A percentile compares a stretch with the other conserved stretches of the same genome.
Conservation (phyloP, 2,113 vertebrate genomes). For the Halichoeres trimaculatus region DNA sequence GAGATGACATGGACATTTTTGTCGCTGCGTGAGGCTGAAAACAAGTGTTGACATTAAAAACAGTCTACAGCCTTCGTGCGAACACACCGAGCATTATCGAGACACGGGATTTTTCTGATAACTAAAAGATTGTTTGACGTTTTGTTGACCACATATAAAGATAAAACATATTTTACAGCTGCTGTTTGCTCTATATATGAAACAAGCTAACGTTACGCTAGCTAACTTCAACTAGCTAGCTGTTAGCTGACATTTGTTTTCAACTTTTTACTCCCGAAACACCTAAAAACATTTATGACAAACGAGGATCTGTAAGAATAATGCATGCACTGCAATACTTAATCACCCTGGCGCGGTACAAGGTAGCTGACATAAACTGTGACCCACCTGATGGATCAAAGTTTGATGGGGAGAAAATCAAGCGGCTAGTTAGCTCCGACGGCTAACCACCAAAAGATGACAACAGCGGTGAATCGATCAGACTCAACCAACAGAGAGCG, state of each 20-base stretch:
- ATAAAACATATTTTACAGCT: background rate
- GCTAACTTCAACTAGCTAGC: constrained; percentile 47
- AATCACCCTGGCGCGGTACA: background rate
- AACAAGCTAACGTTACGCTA: constrained; percentile 47
- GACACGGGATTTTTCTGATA: accelerated
- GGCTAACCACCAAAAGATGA: constrained; percentile 63
- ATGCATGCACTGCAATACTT: background rate
- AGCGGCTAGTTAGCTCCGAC: constrained; percentile 30
- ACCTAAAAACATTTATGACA: background rate
- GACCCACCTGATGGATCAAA: constrained; percentile 72
- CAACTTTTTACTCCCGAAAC: constrained; percentile 39
- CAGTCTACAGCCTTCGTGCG: too few species aligned
- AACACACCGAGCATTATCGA: background rate
- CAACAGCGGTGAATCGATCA: constrained; percentile 54
- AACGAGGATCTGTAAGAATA: background rate
- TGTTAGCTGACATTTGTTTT: constrained; percentile 52
- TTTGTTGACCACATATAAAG: background rate
- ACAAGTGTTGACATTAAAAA: constrained; percentile 21
- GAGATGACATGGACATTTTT: constrained; percentile 54
- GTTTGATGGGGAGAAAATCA: constrained; percentile 33
- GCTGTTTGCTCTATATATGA: background rate
- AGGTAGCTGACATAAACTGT: constrained; percentile 5
- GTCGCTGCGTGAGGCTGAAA: background rate
- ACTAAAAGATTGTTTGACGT: background rate
- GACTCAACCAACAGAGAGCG: constrained; percentile 35